Evolutionary conservation across 2,797 vertebrate species (phyloP).

Genomic region (Rallus crepitans): DNA sequence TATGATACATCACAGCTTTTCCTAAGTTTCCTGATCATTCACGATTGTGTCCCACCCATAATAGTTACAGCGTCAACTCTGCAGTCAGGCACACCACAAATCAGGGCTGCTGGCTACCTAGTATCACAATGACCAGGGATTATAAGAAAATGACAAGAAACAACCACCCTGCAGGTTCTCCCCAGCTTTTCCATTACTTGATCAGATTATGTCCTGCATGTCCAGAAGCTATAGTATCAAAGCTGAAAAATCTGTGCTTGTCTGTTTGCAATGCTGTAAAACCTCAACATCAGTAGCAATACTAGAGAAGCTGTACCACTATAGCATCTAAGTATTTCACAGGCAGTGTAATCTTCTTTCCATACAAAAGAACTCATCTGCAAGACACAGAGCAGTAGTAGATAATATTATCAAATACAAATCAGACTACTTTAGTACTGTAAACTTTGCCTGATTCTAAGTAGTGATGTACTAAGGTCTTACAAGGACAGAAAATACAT

Average conservation of each 20-base stretch:
- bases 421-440: not conserved
- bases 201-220: not conserved
- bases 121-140: not conserved
- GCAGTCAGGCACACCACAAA: not conserved
- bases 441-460: not conserved
- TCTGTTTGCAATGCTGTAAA: not conserved
- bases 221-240: not conserved
- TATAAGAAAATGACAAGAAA: not conserved
- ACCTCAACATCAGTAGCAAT: not conserved
- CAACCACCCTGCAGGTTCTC: not conserved
- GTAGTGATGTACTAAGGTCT: not conserved
- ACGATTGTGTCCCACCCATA: fast-evolving
- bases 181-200: not conserved
- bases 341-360: not conserved
- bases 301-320: not conserved
- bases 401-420: not conserved
- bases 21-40: not conserved
- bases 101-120: not conserved
- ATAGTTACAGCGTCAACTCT: not conserved
- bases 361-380: not conserved
- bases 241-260: not conserved
- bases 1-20: not conserved
- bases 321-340: not conserved
- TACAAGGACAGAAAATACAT: not conserved
- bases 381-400: not conserved